Percentiles rank a stretch among this genome's conserved stretches.
Conservation (phyloP, 2,113 vertebrate genomes). For the Bufo gargarizans region DNA sequence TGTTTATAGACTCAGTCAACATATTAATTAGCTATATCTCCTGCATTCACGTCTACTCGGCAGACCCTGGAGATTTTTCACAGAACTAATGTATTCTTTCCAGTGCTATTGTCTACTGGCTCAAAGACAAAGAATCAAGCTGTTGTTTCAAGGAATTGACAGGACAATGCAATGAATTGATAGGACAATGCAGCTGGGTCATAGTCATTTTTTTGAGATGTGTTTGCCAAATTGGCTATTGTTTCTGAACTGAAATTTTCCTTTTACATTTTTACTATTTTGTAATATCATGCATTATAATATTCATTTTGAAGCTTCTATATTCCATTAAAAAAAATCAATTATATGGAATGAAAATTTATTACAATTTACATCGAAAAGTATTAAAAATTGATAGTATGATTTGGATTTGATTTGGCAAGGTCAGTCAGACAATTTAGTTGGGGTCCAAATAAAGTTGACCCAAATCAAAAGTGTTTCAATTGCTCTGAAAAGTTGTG, state of each 20-base stretch:
- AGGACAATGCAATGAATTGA: conserved; percentile 45
- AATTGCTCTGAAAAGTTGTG: no score
- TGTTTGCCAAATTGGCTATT: neutral
- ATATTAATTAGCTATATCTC: conserved; percentile 75
- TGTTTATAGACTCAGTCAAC: conserved; percentile 72
- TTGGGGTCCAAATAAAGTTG: no score
- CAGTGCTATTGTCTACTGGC: conserved; percentile 48
- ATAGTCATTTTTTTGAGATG: conserved; percentile 40
- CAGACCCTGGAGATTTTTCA: conserved; percentile 30
- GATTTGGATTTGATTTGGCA: no score
- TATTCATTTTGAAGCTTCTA: neutral
- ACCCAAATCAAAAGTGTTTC: no score
- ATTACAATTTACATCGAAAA: no score
- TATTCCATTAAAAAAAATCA: no score
- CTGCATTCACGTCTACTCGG: conserved; percentile 42
- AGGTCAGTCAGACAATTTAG: no score
- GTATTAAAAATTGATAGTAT: no score
- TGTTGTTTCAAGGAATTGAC: conserved; percentile 58
- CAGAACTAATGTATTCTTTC: conserved; percentile 9
- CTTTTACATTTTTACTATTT: neutral
- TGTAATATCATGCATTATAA: neutral
- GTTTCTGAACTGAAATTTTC: neutral
- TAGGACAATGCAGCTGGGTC: conserved; percentile 55
- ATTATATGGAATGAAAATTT: no score
- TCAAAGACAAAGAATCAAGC: conserved; percentile 55